phyloP scores from a whole-genome alignment of 2,888 invertebrate genomes.

The Conomelus anceps region DNA sequence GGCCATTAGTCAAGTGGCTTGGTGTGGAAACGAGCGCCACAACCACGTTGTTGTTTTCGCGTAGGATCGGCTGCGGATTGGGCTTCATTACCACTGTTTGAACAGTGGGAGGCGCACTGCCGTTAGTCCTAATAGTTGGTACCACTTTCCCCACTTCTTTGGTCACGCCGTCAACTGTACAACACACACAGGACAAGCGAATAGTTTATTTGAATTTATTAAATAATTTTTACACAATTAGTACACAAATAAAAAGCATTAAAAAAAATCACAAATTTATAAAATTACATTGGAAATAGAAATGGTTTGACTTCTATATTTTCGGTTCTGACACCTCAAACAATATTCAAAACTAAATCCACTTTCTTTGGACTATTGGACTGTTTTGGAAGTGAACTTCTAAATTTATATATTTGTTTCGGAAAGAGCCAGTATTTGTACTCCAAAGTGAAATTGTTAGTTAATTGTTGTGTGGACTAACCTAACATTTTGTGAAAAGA shows the following conservation, averaged over 20 bases:
- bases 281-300: too few species aligned
- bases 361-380: too few species aligned
- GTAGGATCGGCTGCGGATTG: not conserved
- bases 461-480: too few species aligned
- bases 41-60: slow-evolving; percentile 21
- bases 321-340: too few species aligned
- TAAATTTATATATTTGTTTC: too few species aligned
- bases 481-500: too few species aligned
- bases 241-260: not conserved
- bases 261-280: too few species aligned
- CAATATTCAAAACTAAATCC: too few species aligned
- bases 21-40: slow-evolving; percentile 18
- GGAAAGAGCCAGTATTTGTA: too few species aligned
- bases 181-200: not conserved
- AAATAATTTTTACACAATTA: not conserved
- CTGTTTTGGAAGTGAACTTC: too few species aligned
- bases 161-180: slow-evolving; percentile 10
- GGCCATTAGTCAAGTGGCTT: not conserved
- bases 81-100: not conserved
- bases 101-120: not conserved
- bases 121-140: not conserved
- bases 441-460: too few species aligned
- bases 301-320: too few species aligned
- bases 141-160: slow-evolving; percentile 8
- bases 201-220: not conserved